A percentile compares a stretch with the other conserved stretches of the same genome.
Conservation (phyloP, 2,888 invertebrate species). For the Pseudoips prasinana region DNA sequence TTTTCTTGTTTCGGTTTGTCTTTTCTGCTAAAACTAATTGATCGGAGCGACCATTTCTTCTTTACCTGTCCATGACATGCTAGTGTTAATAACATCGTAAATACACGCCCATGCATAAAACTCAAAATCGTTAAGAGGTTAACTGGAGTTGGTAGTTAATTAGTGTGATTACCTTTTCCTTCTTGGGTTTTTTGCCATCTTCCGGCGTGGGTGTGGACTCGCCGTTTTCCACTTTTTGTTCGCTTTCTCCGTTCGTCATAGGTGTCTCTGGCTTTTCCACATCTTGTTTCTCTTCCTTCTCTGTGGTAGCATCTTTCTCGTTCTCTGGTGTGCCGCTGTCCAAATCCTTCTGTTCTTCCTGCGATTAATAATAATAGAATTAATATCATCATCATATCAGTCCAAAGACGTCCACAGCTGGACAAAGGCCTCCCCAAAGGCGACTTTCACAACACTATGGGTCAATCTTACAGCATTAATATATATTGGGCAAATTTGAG, state of each 20-base stretch:
- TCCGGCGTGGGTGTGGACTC: conserved; percentile 62
- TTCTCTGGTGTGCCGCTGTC: conserved; percentile 83
- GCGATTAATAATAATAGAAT: conserved; percentile 27
- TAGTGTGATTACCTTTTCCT: conserved; percentile 77
- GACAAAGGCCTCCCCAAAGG: no score
- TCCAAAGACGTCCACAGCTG: no score
- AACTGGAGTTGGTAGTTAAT: no score
- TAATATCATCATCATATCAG: no score
- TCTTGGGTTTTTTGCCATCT: conserved; percentile 84
- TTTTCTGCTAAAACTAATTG: conserved; percentile 93
- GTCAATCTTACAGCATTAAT: no score
- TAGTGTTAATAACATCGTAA: conserved; percentile 42
- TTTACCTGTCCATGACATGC: conserved; percentile 82
- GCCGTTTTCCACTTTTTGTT: conserved; percentile 65
- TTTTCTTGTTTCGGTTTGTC: conserved; percentile 93
- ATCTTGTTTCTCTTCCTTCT: conserved; percentile 78
- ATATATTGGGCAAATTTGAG: no score
- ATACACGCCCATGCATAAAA: conserved; percentile 42
- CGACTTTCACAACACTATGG: no score
- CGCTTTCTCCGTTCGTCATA: conserved; percentile 69
- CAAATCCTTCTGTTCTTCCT: conserved; percentile 83
- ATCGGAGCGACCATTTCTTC: conserved; percentile 95
- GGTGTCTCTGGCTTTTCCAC: conserved; percentile 51
- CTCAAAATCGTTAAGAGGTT: no score
- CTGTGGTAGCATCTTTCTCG: conserved; percentile 86